phyloP scores from a whole-genome alignment of 2,113 vertebrate species.

The Geococcyx californianus region DNA sequence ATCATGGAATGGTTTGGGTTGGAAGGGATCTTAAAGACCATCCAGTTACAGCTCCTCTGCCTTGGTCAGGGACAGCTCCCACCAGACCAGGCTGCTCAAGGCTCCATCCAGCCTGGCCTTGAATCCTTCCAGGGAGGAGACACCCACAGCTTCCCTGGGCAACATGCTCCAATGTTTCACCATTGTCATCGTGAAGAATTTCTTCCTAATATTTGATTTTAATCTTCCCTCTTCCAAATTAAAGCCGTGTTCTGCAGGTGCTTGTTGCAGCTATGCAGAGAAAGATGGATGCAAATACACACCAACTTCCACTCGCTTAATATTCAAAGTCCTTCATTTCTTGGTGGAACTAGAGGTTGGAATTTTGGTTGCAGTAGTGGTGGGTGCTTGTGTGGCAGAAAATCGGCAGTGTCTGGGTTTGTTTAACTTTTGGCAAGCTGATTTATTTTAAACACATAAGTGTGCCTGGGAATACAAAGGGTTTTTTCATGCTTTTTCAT shows the following conservation, averaged over 20 bases:
- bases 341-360: neutral
- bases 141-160: too few relatives aligned
- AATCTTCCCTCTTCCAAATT: too few relatives aligned
- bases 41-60: too few relatives aligned
- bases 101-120: too few relatives aligned
- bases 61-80: too few relatives aligned
- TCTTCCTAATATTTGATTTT: too few relatives aligned
- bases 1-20: too few relatives aligned
- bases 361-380: neutral
- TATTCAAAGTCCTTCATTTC: neutral
- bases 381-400: neutral
- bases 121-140: too few relatives aligned
- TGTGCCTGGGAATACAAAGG: neutral
- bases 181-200: too few relatives aligned
- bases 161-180: too few relatives aligned
- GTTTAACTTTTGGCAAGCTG: neutral
- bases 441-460: neutral
- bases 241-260: neutral
- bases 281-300: neutral
- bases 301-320: fast-evolving
- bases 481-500: neutral
- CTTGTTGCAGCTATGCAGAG: fast-evolving
- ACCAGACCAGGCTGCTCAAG: too few relatives aligned
- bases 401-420: neutral
- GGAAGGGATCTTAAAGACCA: too few relatives aligned